Evolutionary conservation across 2,797 vertebrate genomes (phyloP), one percentile per base, ranked within the genome.

Genomic region (Spea hammondii): DNA sequence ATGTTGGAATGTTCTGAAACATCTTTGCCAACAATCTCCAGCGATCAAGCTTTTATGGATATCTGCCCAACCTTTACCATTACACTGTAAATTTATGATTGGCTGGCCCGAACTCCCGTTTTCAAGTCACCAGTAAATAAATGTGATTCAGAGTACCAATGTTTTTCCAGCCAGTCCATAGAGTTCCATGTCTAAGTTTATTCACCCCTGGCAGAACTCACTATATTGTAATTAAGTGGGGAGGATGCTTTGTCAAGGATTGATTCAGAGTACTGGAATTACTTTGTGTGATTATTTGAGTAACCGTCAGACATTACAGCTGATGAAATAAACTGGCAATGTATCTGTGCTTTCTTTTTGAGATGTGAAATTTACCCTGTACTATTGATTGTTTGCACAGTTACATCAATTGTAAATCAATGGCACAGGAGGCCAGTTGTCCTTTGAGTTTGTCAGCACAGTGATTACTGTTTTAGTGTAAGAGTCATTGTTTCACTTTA

Each of bases 351-450:
- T 68, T 72, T 80, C 48, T 67, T 8, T 77, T 45, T 57, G 68
- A 60, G 69, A 81, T 68, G 48, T 81, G 60, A 72, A 72, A 68
- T 62, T 72, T 46, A 59, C 74, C 79, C 79, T 54, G 74, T 77
- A 71, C 49, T 81, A 77, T 81, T 77, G 79, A 81, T 72, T 81
- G 79, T 81, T 81, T 79, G 66, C 78, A 59, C 64, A 73, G 79
- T 77, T 77, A 77, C 74, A 81, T 77, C 54, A 55, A 81, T 77
- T 81, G 79, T 77, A 77, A 81, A 81, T 81, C 74, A 77, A 77
- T 81, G 74, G 12, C 79, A 77, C 74, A 72, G 76, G 69, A 77
- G 70, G 50, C 70, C 69, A 77, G 14, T 71, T 72, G 69, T 68
- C 64, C 69, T 76, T 72, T 70, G 54, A 66, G 79, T 76, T 71